Percentiles rank a stretch among this genome's conserved stretches.
These are phyloP conservation scores for Solenodon paradoxus DNA, from an alignment of 2,113 vertebrate genomes.

Conservation along the genomic window DNA sequence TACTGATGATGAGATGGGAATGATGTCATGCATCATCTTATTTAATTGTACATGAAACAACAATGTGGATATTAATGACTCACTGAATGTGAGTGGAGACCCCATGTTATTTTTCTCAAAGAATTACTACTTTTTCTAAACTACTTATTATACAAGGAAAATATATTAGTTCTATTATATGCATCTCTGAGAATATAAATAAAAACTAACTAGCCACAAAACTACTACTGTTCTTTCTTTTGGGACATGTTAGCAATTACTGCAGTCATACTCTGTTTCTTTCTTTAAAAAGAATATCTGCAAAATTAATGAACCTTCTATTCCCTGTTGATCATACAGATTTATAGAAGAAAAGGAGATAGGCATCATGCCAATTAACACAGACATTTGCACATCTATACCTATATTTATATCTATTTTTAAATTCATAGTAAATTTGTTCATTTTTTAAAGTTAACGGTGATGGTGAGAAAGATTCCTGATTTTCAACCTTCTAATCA, in stretches of 20 bases:
- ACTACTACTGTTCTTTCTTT: constrained; percentile 38
- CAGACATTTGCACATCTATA: neutral
- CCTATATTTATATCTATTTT: neutral
- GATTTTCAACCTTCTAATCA: neutral
- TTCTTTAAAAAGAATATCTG: constrained; percentile 40
- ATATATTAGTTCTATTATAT: neutral
- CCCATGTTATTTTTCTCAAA: neutral
- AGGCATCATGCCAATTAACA: neutral
- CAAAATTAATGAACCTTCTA: constrained; percentile 54
- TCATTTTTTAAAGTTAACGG: neutral
- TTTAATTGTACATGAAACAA: neutral
- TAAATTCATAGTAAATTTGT: neutral
- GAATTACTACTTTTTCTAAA: constrained; percentile 1
- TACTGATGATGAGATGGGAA: neutral
- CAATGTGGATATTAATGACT: neutral
- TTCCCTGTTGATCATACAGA: neutral
- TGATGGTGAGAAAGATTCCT: neutral
- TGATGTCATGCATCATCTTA: neutral
- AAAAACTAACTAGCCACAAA: constrained; percentile 38
- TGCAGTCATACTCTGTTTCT: neutral
- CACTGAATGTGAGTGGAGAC: neutral
- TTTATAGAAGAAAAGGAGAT: neutral
- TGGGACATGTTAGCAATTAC: constrained; percentile 30
- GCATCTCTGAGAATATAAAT: constrained; percentile 10
- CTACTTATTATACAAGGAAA: neutral